Evolutionary conservation across 2,888 invertebrate species (phyloP).

Genomic region (Lordiphosa andalusiaca): DNA sequence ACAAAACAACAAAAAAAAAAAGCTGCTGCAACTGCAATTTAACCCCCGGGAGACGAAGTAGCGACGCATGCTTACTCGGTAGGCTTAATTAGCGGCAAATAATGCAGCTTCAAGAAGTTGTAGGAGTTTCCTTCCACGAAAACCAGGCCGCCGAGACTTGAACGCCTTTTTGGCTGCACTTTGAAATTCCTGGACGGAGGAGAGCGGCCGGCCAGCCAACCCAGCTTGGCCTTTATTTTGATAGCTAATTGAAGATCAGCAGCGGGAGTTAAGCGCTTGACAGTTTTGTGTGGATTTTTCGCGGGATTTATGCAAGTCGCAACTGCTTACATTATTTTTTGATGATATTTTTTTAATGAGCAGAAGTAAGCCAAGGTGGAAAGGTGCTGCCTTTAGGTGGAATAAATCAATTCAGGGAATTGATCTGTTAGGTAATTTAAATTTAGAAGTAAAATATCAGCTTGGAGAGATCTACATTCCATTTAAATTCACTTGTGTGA

Average conservation of each 20-base stretch:
- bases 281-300: constrained; percentile 12
- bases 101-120: constrained; percentile 60
- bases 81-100: constrained; percentile 78
- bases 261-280: constrained; percentile 50
- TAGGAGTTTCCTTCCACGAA: constrained; percentile 43
- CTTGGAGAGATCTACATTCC: too few relatives aligned
- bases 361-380: constrained; percentile 18
- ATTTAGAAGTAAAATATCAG: too few relatives aligned
- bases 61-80: constrained; percentile 57
- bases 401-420: constrained; percentile 2
- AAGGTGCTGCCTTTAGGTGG: constrained; percentile 1
- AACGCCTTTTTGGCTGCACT: constrained; percentile 50
- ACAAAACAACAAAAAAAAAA: too few relatives aligned
- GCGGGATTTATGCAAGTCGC: constrained; percentile 5
- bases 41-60: constrained; percentile 9
- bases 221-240: constrained; percentile 44
- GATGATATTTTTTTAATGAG: constrained; percentile 11
- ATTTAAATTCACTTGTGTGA: too few relatives aligned
- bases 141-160: constrained; percentile 43
- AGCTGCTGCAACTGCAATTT: constrained; percentile 18
- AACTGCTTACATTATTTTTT: constrained; percentile 13
- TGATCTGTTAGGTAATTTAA: too few relatives aligned
- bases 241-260: constrained; percentile 78
- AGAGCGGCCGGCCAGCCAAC: constrained; percentile 6
- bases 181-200: constrained; percentile 47